Base-by-base conservation (phyloP, 2,888 invertebrate species). In the Apamea anceps region DNA sequence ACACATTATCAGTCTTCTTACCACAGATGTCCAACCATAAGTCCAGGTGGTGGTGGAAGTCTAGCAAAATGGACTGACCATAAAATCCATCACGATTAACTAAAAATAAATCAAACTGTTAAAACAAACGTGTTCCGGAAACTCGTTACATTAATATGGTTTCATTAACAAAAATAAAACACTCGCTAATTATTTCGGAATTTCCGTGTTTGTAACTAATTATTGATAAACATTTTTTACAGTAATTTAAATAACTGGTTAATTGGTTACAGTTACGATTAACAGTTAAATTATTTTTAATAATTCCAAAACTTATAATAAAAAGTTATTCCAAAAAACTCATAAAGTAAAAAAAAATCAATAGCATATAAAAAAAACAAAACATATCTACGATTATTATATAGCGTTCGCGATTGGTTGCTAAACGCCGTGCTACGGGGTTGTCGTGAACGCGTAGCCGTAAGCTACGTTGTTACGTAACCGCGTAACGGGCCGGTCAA, bases 401-500 rank as follows among this genome's bases (percentile, higher is more conserved):
- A 72, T 15, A n/a, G 63, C 32, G 74, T 85, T 82, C 74, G 81
- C 83, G 77, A 86, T 90, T 84, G 85, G 82, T 90, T 88, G 90
- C 88, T 82, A 90, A 90, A 90, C 85, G 77, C 79, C 82, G 86
- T 89, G 90, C 91, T 92, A 92, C 92, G 90, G 85, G 86, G 88
- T 84, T 81, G 90, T 77, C 85, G 91, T 91, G 90, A 91, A 89
- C 91, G 94, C 94, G 94, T 94, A 94, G 91, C 94, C 95, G 95
- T 95, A 95, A 95, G 95, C 96, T 96, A 96, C 96, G 96, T 95
- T 91, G 85, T 96, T 96, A 96, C 96, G 96, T 96, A 96, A 96
- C 91, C 93, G 94, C 95, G 96, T 96, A 96, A 96, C 96, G 96
- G 96, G 89, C 93, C 95, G 96, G 96, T 92, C 96, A 88, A 91